phyloP scores from a whole-genome alignment of 1,140 invertebrate species.

The Anagrus nilaparvatae region DNA sequence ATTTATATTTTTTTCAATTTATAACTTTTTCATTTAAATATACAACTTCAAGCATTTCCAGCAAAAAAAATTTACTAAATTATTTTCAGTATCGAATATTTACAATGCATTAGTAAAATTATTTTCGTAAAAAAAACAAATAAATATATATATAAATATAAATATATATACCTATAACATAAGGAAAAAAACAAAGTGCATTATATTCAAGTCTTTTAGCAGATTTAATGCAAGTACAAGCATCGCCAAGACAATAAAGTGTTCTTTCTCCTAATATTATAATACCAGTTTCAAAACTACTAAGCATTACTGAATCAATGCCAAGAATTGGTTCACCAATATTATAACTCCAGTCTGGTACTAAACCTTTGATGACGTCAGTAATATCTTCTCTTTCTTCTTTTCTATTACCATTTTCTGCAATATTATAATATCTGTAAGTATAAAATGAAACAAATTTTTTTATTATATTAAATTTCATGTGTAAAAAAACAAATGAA shows the following conservation, averaged over 20 bases:
- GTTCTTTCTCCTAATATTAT: conserved; percentile 62
- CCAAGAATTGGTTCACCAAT: conserved; percentile 65
- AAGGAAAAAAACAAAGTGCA: conserved; percentile 62
- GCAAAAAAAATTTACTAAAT: no score
- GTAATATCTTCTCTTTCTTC: conserved; percentile 34
- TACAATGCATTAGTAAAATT: no score
- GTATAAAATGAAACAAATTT: no score
- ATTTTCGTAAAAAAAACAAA: no score
- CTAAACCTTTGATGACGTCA: conserved; percentile 43
- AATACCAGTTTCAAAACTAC: conserved; percentile 47
- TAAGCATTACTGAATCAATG: conserved; percentile 48
- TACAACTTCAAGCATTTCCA: no score
- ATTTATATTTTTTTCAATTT: no score
- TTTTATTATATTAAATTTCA: no score
- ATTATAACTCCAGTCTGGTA: conserved; percentile 66
- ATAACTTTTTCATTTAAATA: no score
- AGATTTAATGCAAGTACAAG: conserved; percentile 56
- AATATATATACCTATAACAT: conserved; percentile 62
- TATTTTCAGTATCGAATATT: no score
- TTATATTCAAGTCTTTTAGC: conserved; percentile 74
- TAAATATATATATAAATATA: no score
- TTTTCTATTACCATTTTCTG: conserved; percentile 45
- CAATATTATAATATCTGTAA: conserved; percentile 58
- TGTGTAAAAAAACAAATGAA: not conserved
- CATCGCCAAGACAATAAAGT: conserved; percentile 67